Base-by-base conservation (phyloP, 2,888 invertebrate species). In the Baronia brevicornis region DNA sequence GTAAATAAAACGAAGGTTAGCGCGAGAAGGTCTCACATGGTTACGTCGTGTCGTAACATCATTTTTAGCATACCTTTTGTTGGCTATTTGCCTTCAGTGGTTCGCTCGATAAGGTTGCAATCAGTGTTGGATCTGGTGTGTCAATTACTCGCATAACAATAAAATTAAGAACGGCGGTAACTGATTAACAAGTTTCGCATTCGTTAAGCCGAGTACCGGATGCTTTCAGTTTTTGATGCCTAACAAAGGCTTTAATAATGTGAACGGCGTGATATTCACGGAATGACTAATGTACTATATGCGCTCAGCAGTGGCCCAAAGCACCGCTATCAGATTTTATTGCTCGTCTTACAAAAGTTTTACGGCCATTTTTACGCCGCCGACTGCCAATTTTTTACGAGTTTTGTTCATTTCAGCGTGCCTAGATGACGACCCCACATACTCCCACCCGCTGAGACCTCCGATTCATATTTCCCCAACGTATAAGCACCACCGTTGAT, bases 1-100 rank as follows among this genome's bases (percentile, higher is more conserved):
- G 58, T 54, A 55, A 63, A 68, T 64, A 68, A 62, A 60, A 46
- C 48, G 56, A 66, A 63, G 66, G 64, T 61, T 64, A 62, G 60
- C 56, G 50, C 57, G 51, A 54, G 52, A 54, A 50, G 43, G 46
- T 43, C 48, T 48, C 45, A 33, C 39, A 36, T 41, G 50, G 46
- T 50, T 55, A 52, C 41, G 46, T 44, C 44, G 54, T 48, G 48
- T 47, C 40, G 46, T 51, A 42, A 60, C 10, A 17, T n/a, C n/a
- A n/a, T n/a, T 57, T 58, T 65, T 54, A 50, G 49, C 48, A 50
- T 50, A 40, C 36, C 53, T 53, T 52, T 50, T 2, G 51, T 55
- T 51, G 39, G 38, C 37, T 36, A 45, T 54, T 45, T 44, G 38
- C 44, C 54, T 54, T 53, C 47, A 54, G 48, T 29, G 25, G 19